These are phyloP conservation scores for Scaptomyza flava DNA, from an alignment of 2,888 invertebrate genomes.

Conservation along the genomic window DNA sequence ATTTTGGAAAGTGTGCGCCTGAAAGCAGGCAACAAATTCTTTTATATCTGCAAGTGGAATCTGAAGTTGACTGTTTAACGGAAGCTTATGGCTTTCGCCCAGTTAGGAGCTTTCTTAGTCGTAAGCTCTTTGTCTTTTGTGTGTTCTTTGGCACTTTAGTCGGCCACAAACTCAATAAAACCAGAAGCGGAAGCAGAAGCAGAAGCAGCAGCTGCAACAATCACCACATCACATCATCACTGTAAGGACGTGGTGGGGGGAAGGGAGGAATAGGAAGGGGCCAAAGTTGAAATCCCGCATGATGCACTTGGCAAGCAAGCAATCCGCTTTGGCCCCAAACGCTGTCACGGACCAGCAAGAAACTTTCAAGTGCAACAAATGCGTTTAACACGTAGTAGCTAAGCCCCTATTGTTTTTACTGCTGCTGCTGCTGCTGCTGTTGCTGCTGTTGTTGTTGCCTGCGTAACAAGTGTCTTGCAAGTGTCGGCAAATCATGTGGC, in stretches of 20 bases:
- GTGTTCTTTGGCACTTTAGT: conserved; percentile 11
- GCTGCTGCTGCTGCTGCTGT: conserved; percentile 6
- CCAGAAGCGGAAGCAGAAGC: conserved; percentile 10
- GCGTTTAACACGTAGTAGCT: conserved; percentile 60
- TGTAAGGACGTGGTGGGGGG: background rate
- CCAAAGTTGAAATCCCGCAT: conserved; percentile 61
- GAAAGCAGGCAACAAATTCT: conserved; percentile 23
- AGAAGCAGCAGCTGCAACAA: conserved; percentile 39
- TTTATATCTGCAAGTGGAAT: conserved; percentile 10
- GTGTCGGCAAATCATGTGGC: conserved; percentile 40
- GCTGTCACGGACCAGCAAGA: conserved; percentile 18
- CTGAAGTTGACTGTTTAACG: conserved; percentile 28
- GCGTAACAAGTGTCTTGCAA: conserved; percentile 65
- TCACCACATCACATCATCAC: conserved; percentile 27
- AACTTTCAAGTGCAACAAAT: conserved; percentile 66
- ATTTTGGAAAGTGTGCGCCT: conserved; percentile 6
- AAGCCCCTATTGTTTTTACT: background rate
- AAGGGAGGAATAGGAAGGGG: background rate
- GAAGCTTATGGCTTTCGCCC: conserved; percentile 15
- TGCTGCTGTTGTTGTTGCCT: conserved; percentile 25
- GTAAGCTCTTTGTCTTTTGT: conserved; percentile 10
- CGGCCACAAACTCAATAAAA: conserved; percentile 53
- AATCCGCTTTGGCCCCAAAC: conserved; percentile 8
- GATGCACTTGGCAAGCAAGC: conserved; percentile 48
- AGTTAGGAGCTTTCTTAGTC: conserved; percentile 4